A percentile compares a stretch with the other conserved stretches of the same genome.
Conservation (phyloP, 2,888 invertebrate genomes). For the Megamerina dolium region DNA sequence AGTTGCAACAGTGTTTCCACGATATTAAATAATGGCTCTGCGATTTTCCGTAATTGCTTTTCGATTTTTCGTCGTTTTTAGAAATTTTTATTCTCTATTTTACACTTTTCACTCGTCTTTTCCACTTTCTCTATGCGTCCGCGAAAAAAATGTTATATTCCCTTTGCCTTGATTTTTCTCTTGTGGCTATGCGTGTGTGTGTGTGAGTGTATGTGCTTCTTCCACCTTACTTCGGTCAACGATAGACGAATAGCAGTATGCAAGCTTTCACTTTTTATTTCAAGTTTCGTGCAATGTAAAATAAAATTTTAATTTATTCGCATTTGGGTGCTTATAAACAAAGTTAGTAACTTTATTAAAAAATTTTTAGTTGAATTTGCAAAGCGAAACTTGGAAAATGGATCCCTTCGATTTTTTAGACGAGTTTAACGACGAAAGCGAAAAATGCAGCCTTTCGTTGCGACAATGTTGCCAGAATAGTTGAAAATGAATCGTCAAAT, state of each 20-base stretch:
- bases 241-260: too few relatives aligned
- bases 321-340: background rate
- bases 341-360: background rate
- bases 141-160: constrained; percentile 4
- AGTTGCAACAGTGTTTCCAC: background rate
- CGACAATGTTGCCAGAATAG: background rate
- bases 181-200: constrained; percentile 21
- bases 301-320: too few relatives aligned
- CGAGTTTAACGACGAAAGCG: constrained; percentile 9
- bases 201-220: too few relatives aligned
- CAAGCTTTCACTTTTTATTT: too few relatives aligned
- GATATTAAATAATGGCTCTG: background rate
- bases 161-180: constrained; percentile 12
- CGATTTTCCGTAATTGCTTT: background rate
- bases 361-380: constrained; percentile 2
- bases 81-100: too few relatives aligned
- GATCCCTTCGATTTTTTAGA: constrained; percentile 11
- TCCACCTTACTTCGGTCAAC: too few relatives aligned
- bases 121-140: constrained; percentile 2
- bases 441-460: constrained; percentile 5
- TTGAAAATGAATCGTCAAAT: too few relatives aligned
- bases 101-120: constrained; percentile 2
- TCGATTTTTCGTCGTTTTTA: background rate
- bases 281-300: too few relatives aligned
- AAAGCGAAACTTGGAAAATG: constrained; percentile 11